Percentiles rank a stretch among this genome's conserved stretches.
Evolutionary conservation across 2,113 vertebrate genomes (phyloP).

Genomic region (Elephantulus edwardii): DNA sequence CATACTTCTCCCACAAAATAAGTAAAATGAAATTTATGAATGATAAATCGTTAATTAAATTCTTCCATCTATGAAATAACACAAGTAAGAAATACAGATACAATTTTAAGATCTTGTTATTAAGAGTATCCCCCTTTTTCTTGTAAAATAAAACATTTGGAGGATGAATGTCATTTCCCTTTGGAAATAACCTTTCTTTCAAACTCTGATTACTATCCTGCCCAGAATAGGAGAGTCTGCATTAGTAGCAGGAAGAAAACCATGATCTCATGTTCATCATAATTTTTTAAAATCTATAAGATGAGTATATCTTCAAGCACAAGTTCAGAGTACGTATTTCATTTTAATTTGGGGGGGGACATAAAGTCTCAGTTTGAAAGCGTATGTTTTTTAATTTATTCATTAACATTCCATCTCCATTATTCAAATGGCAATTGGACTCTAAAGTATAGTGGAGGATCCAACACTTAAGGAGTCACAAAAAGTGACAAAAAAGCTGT

Average conservation of each 20-base stretch:
- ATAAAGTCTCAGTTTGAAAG: constrained; percentile 4
- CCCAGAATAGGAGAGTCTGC: not conserved
- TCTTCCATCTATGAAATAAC: not conserved
- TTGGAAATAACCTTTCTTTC: not conserved
- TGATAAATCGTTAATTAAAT: not conserved
- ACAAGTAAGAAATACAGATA: constrained; percentile 15
- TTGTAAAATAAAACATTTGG: not conserved
- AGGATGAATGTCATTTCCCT: not conserved
- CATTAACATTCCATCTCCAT: not conserved
- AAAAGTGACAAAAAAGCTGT: not conserved
- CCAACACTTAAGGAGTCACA: not conserved
- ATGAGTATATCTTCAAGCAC: not conserved
- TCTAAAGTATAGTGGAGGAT: not conserved
- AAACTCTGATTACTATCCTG: not conserved
- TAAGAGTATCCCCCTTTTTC: not conserved
- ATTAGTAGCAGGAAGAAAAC: not conserved
- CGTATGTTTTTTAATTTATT: constrained; percentile 11
- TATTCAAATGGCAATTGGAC: not conserved
- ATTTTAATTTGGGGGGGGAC: constrained; percentile 28
- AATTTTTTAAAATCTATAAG: not conserved
- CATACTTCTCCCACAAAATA: no score
- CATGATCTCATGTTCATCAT: not conserved
- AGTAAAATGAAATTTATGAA: not conserved
- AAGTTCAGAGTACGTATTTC: not conserved
- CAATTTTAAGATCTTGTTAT: not conserved